A percentile compares a stretch with the other conserved stretches of the same genome.
These are phyloP conservation scores for Rhinogobius similis DNA, from an alignment of 2,113 vertebrate genomes.

Conservation along the genomic window DNA sequence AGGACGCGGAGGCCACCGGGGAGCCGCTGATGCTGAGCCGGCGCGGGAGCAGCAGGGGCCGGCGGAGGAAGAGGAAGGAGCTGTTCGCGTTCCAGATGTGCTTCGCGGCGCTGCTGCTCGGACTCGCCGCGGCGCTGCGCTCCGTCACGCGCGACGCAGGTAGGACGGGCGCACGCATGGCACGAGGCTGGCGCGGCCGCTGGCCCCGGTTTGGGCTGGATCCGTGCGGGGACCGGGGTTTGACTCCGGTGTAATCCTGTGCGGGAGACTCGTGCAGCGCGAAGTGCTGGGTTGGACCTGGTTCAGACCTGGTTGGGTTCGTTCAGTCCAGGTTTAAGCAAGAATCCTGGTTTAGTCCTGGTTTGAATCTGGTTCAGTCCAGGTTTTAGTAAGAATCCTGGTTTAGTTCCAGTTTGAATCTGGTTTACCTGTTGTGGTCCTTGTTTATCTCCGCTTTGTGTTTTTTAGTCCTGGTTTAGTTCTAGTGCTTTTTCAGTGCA, in stretches of 20 bases:
- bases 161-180: too few relatives aligned
- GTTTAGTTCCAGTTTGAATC: too few relatives aligned
- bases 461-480: not conserved
- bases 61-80: slow-evolving; percentile 69
- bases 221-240: not conserved
- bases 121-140: slow-evolving; percentile 46
- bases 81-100: slow-evolving; percentile 67
- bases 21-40: slow-evolving; percentile 58
- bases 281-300: too few relatives aligned
- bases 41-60: slow-evolving; percentile 58
- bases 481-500: not conserved
- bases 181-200: slow-evolving; percentile 8
- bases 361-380: too few relatives aligned
- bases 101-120: slow-evolving; percentile 55
- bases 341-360: too few relatives aligned
- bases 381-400: too few relatives aligned
- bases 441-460: too few relatives aligned
- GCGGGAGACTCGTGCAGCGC: too few relatives aligned
- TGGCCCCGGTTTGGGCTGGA: not conserved
- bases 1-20: slow-evolving; percentile 16
- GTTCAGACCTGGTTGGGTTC: too few relatives aligned
- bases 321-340: too few relatives aligned
- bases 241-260: too few relatives aligned
- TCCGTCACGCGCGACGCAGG: slow-evolving; percentile 51
- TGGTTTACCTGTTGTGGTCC: too few relatives aligned